Conservation (phyloP, 2,113 vertebrate genomes). For the Papio anubis region DNA sequence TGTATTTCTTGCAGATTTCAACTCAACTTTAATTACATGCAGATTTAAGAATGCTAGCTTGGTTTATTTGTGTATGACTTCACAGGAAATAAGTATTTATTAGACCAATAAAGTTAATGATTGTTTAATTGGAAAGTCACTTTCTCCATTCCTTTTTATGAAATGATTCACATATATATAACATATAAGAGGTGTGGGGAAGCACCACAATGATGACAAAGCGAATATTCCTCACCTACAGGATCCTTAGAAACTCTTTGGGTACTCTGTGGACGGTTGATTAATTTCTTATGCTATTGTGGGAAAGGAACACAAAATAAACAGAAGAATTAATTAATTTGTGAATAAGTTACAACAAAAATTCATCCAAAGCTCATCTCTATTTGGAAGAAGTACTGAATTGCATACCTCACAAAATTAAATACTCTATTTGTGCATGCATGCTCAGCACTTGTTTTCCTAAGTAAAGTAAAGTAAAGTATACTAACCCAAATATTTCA, state of each 20-base stretch:
- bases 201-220: background rate
- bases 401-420: background rate
- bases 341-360: background rate
- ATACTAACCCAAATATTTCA: background rate
- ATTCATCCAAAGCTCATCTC: background rate
- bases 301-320: conserved; percentile 55
- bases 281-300: conserved; percentile 84
- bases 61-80: background rate
- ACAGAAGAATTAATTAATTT: background rate
- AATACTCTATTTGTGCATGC: background rate
- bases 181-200: background rate
- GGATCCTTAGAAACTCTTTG: conserved; percentile 80
- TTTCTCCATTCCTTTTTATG: background rate
- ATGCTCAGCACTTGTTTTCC: background rate
- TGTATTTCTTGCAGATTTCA: conserved; percentile 23
- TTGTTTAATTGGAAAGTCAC: conserved; percentile 12
- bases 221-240: conserved; percentile 79
- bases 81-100: background rate
- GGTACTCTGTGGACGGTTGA: conserved; percentile 78
- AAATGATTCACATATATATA: background rate
- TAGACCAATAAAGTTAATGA: background rate
- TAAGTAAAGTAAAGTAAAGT: background rate
- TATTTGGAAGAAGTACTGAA: background rate
- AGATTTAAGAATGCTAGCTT: conserved; percentile 28
- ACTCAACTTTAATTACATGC: background rate